These are phyloP conservation scores for Aphaenogaster floridana DNA, from an alignment of 1,140 invertebrate genomes.

Conservation along the genomic window DNA sequence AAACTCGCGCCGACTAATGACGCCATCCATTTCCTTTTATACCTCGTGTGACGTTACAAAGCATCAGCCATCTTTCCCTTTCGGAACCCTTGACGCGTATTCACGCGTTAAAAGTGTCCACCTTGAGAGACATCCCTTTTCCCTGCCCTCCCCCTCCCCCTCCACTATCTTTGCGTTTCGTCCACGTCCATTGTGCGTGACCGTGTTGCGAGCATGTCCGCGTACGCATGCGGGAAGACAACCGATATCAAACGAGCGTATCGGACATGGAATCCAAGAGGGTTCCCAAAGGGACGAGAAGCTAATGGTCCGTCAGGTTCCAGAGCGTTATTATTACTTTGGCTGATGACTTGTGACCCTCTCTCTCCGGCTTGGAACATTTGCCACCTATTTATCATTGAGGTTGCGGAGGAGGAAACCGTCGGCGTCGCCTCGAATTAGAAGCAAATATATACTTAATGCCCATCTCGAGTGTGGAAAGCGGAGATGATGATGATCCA, in stretches of 20 bases:
- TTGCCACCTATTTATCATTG: slow-evolving; percentile 50
- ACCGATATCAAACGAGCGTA: slow-evolving; percentile 59
- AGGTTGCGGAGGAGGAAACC: not conserved
- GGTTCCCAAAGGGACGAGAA: slow-evolving; percentile 51
- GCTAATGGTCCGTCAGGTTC: slow-evolving; percentile 56
- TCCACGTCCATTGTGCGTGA: slow-evolving; percentile 41
- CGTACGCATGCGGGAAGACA: slow-evolving; percentile 41
- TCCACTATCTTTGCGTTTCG: slow-evolving; percentile 6
- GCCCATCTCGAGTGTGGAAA: not conserved
- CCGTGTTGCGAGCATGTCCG: slow-evolving; percentile 12
- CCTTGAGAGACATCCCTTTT: slow-evolving; percentile 57
- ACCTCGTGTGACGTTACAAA: slow-evolving; percentile 71
- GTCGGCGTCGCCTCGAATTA: slow-evolving; percentile 1
- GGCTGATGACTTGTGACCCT: slow-evolving; percentile 51
- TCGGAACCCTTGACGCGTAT: slow-evolving; percentile 58
- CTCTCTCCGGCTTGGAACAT: not conserved
- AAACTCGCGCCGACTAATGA: slow-evolving; percentile 73
- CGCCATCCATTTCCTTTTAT: slow-evolving; percentile 74
- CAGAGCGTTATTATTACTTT: slow-evolving; percentile 55
- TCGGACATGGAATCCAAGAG: slow-evolving; percentile 55
- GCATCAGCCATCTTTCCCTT: slow-evolving; percentile 60
- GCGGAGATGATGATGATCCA: not conserved
- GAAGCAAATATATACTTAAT: slow-evolving; percentile 16
- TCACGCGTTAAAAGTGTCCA: slow-evolving; percentile 63
- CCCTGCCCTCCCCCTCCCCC: slow-evolving; percentile 18